Evolutionary conservation across 2,888 invertebrate species (phyloP), one percentile per base, ranked within the genome.

Genomic region (Chloromyia formosa): DNA sequence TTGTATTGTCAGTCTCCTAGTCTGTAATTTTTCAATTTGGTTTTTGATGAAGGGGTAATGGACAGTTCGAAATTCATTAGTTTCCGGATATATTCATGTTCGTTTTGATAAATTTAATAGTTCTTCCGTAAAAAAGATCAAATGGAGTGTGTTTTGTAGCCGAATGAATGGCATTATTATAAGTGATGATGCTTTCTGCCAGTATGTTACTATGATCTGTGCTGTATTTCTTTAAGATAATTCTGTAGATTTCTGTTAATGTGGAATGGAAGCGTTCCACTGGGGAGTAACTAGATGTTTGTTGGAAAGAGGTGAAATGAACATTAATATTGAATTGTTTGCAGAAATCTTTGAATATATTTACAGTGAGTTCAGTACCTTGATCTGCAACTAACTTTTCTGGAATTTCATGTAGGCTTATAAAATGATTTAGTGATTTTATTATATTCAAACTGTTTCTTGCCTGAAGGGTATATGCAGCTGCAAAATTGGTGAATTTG

Each of bases 211-310:
- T 71, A 35, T 77, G 75, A 10, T 76, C 74, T 18, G 42, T 35
- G 12, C 60, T 45, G 12, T 72, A 66, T 23, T 75, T 76, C 5
- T 74, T 61, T 20, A 73, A 27, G 12, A 78, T 76, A 18, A 78
- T 66, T 27, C 78, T 10, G 22, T 75, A 78, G 1, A 76, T 77
- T 75, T 78, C 78, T 12, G 74, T 78, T 1, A 76, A n/a, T 4
- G 74, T 76, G 1, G 76, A 77, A 16, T 76, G 76, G 1, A 76
- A 23, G 75, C 76, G 75, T 74, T 68, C 78, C 22, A 74, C 77
- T 61, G 60, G 77, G 10, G 71, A 74, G 58, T 74, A 76, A 18
- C 60, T 77, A n/a, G 18, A 75, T 9, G 66, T 77, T 74, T 75
- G 76, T 76, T 71, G 77, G 4, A 73, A 73, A 10, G 77, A 74